A percentile compares a stretch with the other conserved stretches of the same genome.
Conservation (phyloP, 2,888 invertebrate species). For the Ormia ochracea region DNA sequence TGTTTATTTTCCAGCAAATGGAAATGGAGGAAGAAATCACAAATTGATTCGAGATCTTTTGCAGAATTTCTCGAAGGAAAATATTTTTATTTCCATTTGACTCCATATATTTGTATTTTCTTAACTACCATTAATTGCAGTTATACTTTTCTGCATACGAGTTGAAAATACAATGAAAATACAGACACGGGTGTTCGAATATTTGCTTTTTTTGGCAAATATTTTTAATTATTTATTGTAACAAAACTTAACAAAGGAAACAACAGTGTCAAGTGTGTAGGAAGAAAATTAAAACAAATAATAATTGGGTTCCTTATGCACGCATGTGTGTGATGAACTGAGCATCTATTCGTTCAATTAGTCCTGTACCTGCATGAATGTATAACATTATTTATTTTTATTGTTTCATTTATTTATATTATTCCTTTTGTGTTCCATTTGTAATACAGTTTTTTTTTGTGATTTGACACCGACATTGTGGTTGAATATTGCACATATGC, state of each 20-base stretch:
- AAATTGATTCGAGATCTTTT: too few species aligned
- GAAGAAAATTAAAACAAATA: constrained; percentile 25
- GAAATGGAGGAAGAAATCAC: too few species aligned
- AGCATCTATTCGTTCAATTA: constrained; percentile 33
- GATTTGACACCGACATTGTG: background rate
- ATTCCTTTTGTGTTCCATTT: constrained; percentile 6
- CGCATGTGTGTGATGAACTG: background rate
- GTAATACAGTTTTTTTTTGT: background rate
- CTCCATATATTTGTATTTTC: too few species aligned
- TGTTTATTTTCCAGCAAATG: too few species aligned
- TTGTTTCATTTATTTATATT: constrained; percentile 34
- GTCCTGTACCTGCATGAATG: constrained; percentile 41
- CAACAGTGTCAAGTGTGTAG: background rate
- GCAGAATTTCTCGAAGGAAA: too few species aligned
- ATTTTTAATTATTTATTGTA: constrained; percentile 13
- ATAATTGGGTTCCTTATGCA: background rate
- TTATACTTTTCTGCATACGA: too few species aligned
- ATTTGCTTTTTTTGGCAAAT: constrained; percentile 10
- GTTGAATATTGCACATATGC: too few species aligned
- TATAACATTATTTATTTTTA: constrained; percentile 43
- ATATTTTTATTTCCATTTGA: too few species aligned
- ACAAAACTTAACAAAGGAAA: background rate
- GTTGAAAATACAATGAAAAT: background rate
- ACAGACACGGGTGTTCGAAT: background rate
- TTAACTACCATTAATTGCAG: too few species aligned